phyloP scores from a whole-genome alignment of 2,797 vertebrate genomes.

The Tympanoctomys barrerae region DNA sequence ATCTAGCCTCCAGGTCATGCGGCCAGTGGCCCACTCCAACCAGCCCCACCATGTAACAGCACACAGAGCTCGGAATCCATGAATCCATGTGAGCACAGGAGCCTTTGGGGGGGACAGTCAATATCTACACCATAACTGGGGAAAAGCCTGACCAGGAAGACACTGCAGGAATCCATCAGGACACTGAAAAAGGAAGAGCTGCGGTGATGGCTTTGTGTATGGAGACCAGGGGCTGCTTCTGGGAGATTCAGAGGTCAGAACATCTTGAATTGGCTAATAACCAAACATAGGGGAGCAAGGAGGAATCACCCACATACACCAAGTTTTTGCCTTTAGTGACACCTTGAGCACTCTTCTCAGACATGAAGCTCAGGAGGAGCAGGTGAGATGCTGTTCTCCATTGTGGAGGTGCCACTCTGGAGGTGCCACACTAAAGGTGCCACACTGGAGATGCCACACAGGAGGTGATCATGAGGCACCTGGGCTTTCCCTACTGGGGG shows the following conservation, averaged over 20 bases:
- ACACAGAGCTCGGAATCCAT: neutral
- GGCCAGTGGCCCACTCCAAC: neutral
- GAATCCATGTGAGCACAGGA: neutral
- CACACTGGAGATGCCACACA: accelerated
- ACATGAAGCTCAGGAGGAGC: neutral
- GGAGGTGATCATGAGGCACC: neutral
- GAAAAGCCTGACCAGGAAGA: neutral
- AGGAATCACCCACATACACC: neutral
- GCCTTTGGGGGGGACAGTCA: neutral
- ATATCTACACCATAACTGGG: neutral
- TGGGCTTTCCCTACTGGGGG: neutral
- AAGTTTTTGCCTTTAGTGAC: neutral
- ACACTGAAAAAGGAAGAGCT: neutral
- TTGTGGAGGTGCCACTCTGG: neutral
- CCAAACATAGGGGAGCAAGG: neutral
- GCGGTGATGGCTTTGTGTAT: too few relatives aligned
- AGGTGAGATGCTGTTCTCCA: neutral
- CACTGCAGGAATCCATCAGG: neutral
- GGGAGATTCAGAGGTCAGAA: neutral
- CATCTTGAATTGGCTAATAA: neutral
- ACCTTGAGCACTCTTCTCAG: neutral
- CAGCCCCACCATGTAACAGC: neutral
- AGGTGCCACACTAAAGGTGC: too few relatives aligned
- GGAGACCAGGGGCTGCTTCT: neutral
- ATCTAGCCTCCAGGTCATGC: neutral